Conservation (phyloP, 2,888 invertebrate species). For the Thera britannica region DNA sequence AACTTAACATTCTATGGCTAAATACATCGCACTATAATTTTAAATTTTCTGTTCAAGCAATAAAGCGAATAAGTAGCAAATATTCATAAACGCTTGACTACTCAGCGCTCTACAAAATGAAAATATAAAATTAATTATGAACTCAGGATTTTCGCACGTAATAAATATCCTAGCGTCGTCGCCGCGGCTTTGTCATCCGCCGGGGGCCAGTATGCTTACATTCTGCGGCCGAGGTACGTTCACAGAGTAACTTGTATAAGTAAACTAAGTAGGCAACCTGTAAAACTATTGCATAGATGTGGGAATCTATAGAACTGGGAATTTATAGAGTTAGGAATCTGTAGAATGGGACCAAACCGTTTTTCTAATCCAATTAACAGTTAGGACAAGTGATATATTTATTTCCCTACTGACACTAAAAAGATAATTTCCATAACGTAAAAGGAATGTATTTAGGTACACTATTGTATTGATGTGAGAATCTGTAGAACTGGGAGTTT, state of each 20-base stretch:
- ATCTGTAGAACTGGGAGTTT: too few species aligned
- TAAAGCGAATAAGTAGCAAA: constrained; percentile 22
- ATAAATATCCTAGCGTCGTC: constrained; percentile 22
- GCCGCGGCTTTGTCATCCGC: constrained; percentile 22
- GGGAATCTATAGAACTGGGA: too few species aligned
- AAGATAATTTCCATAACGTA: too few species aligned
- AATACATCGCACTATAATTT: background rate
- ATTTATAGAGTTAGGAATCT: too few species aligned
- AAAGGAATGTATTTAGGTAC: too few species aligned
- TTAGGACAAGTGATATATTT: too few species aligned
- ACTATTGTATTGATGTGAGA: too few species aligned
- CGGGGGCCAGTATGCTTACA: constrained; percentile 25
- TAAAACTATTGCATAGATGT: background rate
- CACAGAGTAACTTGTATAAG: constrained; percentile 6
- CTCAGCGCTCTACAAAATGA: constrained; percentile 23
- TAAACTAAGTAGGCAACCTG: background rate
- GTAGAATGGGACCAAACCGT: too few species aligned
- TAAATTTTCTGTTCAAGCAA: constrained; percentile 17
- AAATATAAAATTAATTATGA: constrained; percentile 38
- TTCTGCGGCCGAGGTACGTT: constrained; percentile 20
- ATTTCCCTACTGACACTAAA: too few species aligned
- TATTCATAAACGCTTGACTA: constrained; percentile 22
- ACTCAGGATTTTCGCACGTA: constrained; percentile 34
- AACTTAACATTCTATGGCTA: background rate
- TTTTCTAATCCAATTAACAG: too few species aligned